Percentiles rank a stretch among this genome's conserved stretches.
These are phyloP conservation scores for Gallinago undulata DNA, from an alignment of 2,113 vertebrate species.

Conservation along the genomic window DNA sequence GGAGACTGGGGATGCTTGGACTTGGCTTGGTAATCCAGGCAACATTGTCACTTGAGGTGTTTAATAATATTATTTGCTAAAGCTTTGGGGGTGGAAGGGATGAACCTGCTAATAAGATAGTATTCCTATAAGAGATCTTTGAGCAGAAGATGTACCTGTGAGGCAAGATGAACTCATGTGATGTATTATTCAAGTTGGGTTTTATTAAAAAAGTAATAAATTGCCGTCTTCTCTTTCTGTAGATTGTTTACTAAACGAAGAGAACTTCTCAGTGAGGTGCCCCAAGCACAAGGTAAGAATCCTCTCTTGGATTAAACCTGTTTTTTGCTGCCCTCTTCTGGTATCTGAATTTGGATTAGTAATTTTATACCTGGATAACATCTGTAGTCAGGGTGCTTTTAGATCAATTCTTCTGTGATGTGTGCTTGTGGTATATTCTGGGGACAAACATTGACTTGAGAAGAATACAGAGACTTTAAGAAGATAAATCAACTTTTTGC, in stretches of 20 bases:
- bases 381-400: neutral
- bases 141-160: neutral
- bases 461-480: neutral
- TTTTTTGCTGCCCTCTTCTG: neutral
- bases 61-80: neutral
- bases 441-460: neutral
- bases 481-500: neutral
- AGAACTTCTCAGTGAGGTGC: constrained; percentile 98
- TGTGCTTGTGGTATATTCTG: neutral
- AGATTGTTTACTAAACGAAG: constrained; percentile 98
- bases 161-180: neutral
- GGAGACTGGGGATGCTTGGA: neutral
- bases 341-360: neutral
- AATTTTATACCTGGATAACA: neutral
- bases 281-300: constrained; percentile 98
- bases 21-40: neutral
- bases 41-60: neutral
- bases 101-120: neutral
- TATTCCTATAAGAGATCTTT: neutral
- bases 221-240: constrained; percentile 41
- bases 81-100: neutral
- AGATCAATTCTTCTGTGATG: neutral
- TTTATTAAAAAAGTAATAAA: constrained; percentile 17
- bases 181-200: neutral
- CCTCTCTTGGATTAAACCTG: neutral